Evolutionary conservation across 2,797 vertebrate species (phyloP), one percentile per base, ranked within the genome.

Genomic region (Clarias laeviceps): DNA sequence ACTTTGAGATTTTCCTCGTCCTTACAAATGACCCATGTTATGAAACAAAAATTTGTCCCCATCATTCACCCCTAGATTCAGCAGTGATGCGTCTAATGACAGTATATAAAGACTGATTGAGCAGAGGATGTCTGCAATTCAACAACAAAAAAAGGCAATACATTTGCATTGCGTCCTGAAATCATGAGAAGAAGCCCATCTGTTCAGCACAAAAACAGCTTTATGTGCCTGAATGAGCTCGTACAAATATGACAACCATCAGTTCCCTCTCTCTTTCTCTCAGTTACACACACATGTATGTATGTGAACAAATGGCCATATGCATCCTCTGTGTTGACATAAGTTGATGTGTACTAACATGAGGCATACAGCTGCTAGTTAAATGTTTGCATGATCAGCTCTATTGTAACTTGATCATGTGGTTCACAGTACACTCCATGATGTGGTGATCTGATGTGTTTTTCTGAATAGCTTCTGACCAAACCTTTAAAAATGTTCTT

Each of bases 351-450:
- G 65, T 27, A 37, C 65, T 11, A 80, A 45, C 56, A 70, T 50
- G 56, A 57, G 78, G 18, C 56, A 40, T 32, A 37, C 57, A 74
- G 84, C 69, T 76, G 79, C 50, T 27, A 40, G 56, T 34, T 40
- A 32, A 17, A 22, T 54, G 74, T 69, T 32, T 64, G 20, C 40
- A 72, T 72, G 59, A 62, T n/a, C 57, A 80, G 12, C 7, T 8
- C 40, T 80, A 61, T 79, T 79, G 34, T 61, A 61, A 29, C 54
- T 4, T 32, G 6, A 50, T 32, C 84, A 80, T 32, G 80, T 12
- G 12, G 76, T 40, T 69, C 54, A 14, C 2, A 20, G 27, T n/a
- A 37, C 62, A 72, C 29, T 34, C 66, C 32, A 45, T 8, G 40
- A 32, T 11, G 29, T 20, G 57, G 18, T 27, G 54, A 68, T 68